Conservation (phyloP, 2,888 invertebrate species). For the Drosophila mettleri region DNA sequence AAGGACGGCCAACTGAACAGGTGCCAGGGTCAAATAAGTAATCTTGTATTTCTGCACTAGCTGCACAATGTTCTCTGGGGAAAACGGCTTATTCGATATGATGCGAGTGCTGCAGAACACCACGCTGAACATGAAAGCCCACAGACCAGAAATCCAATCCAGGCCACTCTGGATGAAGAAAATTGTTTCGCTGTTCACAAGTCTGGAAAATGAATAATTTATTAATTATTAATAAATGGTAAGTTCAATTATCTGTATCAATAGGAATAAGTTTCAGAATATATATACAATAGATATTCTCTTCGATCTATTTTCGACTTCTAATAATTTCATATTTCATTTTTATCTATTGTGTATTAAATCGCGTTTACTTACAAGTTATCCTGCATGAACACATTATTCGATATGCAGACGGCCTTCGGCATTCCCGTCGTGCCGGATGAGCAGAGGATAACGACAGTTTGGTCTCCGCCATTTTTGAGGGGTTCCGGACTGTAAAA, state of each 20-base stretch:
- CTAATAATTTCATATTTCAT: too few relatives aligned
- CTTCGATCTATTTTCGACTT: too few relatives aligned
- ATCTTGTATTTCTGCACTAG: constrained; percentile 69
- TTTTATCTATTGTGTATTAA: neutral
- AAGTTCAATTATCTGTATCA: neutral
- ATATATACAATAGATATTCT: neutral
- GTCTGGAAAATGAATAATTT: constrained; percentile 23
- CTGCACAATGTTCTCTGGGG: constrained; percentile 59
- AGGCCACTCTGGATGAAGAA: constrained; percentile 57
- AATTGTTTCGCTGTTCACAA: constrained; percentile 50
- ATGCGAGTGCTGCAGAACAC: constrained; percentile 64
- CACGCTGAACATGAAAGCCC: constrained; percentile 43
- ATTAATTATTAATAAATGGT: too few relatives aligned
- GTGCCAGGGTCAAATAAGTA: constrained; percentile 52
- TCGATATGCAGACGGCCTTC: constrained; percentile 69
- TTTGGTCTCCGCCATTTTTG: constrained; percentile 54
- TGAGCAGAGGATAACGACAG: constrained; percentile 69
- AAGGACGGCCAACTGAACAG: constrained; percentile 62
- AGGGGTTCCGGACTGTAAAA: constrained; percentile 46
- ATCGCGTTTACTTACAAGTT: constrained; percentile 40
- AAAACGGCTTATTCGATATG: constrained; percentile 63
- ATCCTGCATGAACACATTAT: constrained; percentile 45
- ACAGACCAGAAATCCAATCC: constrained; percentile 72
- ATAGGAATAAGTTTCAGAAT: too few relatives aligned
- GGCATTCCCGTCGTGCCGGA: constrained; percentile 76